phyloP scores from a whole-genome alignment of 2,888 invertebrate genomes.

The Crocallis elinguaria region DNA sequence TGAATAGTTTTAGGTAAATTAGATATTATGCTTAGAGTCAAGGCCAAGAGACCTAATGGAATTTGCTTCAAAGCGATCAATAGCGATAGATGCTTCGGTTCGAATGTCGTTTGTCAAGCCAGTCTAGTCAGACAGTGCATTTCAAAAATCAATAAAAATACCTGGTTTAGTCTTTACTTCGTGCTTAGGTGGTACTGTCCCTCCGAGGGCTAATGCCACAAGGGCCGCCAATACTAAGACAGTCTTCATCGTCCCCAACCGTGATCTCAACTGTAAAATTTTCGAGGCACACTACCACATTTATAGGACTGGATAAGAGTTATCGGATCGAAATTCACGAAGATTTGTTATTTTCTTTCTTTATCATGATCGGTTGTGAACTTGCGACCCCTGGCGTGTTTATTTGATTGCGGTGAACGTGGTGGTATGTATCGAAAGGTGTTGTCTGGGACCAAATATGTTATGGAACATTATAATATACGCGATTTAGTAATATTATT shows the following conservation, averaged over 20 bases:
- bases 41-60: too few species aligned
- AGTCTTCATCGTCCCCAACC: constrained; percentile 59
- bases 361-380: constrained; percentile 14
- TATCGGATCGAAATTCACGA: constrained; percentile 1
- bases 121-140: too few species aligned
- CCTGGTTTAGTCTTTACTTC: constrained; percentile 37
- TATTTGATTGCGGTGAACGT: neutral
- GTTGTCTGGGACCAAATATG: neutral
- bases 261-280: constrained; percentile 48
- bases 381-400: constrained; percentile 10
- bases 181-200: constrained; percentile 34
- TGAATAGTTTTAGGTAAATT: too few species aligned
- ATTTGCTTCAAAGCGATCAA: too few species aligned
- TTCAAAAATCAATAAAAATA: constrained; percentile 36
- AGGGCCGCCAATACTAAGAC: constrained; percentile 59
- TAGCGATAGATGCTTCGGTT: too few species aligned
- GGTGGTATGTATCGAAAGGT: constrained; percentile 4
- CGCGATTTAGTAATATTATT: too few species aligned
- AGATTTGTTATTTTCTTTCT: constrained; percentile 15
- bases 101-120: too few species aligned
- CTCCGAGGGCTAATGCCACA: constrained; percentile 54
- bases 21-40: too few species aligned
- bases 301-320: constrained; percentile 6
- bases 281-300: neutral
- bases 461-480: too few species aligned